Base-by-base conservation (phyloP, 2,888 invertebrate genomes). In the Scelioninae gen. 1 region DNA sequence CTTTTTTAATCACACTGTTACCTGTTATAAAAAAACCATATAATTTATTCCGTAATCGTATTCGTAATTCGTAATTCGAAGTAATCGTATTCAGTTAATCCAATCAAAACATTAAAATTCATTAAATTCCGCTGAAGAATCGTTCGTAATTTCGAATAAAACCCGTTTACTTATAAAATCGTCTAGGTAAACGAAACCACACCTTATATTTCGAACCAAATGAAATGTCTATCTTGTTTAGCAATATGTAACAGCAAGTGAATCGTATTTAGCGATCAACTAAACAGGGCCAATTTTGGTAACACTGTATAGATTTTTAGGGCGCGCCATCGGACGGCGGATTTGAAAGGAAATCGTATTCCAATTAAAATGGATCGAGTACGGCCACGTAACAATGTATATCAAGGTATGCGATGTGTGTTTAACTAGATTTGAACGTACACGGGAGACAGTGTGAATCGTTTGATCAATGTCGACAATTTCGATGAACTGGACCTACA, bases 341-440 rank as follows among this genome's bases (percentile, higher is more conserved):
- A 56, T 62, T 13, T 43, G 75, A 84, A 72, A 85, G 75, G 84
- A 85, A 88, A 88, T 89, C 88, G 88, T 89, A 89, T 90, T 90
- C 89, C 90, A 90, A 90, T 91, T 90, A 86, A 77, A 75, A 66
- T 74, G 75, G 78, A 83, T 71, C 68, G 76, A 76, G 79, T 45
- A 55, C 80, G 49, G 78, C 68, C 60, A 53, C 84, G 83, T 86
- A 84, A 84, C 86, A 84, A 82, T 84, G 84, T 81, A 81, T 81
- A 84, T 82, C 80, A 80, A 55, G 66, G 56, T 82, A 84, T 63
- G 85, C 85, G 85, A 83, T 85, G 88, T 89, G 90, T 90, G 88
- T 90, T 91, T 91, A 91, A 91, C 90, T 89, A 88, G 89, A 91
- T 90, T 91, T 90, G 89, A 89, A 89, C 89, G 85, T 88, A 87